Percentiles rank a stretch among this genome's conserved stretches.
These are phyloP conservation scores for Physella acuta DNA, from an alignment of 1,140 invertebrate species.

Conservation along the genomic window DNA sequence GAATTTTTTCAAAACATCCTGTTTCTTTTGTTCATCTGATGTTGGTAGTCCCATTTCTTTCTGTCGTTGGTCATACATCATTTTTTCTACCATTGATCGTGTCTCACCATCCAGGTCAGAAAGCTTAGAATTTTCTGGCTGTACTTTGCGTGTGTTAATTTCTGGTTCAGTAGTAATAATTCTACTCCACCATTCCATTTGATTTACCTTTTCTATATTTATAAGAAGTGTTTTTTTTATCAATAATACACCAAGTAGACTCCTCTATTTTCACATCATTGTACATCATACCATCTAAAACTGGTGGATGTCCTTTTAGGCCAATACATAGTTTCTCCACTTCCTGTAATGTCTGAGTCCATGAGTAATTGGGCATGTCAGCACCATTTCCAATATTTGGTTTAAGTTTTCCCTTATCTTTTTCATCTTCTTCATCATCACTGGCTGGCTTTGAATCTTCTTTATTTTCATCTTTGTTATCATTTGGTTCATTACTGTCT, in stretches of 20 bases:
- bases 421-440: conserved; percentile 63
- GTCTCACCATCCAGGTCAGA: conserved; percentile 98
- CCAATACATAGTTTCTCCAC: conserved; percentile 89
- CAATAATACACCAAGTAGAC: conserved; percentile 94
- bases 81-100: conserved; percentile 95
- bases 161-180: conserved; percentile 89
- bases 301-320: conserved; percentile 84
- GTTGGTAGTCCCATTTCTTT: conserved; percentile 90
- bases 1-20: conserved; percentile 96
- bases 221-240: conserved; percentile 81
- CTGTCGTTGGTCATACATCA: conserved; percentile 99
- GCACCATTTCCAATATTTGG: conserved; percentile 96
- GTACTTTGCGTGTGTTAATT: conserved; percentile 97
- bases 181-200: conserved; percentile 98
- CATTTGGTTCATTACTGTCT: too few relatives aligned
- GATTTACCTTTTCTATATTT: conserved; percentile 93
- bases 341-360: conserved; percentile 96
- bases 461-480: too few relatives aligned
- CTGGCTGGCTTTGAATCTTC: conserved; percentile 41
- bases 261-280: conserved; percentile 94
- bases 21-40: conserved; percentile 98
- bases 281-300: conserved; percentile 88
- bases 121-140: conserved; percentile 94
- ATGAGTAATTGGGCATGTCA: conserved; percentile 89
- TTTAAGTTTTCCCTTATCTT: conserved; percentile 85